Percentiles rank a stretch among this genome's conserved stretches.
Evolutionary conservation across 2,113 vertebrate genomes (phyloP).

Genomic region (Pavo muticus): DNA sequence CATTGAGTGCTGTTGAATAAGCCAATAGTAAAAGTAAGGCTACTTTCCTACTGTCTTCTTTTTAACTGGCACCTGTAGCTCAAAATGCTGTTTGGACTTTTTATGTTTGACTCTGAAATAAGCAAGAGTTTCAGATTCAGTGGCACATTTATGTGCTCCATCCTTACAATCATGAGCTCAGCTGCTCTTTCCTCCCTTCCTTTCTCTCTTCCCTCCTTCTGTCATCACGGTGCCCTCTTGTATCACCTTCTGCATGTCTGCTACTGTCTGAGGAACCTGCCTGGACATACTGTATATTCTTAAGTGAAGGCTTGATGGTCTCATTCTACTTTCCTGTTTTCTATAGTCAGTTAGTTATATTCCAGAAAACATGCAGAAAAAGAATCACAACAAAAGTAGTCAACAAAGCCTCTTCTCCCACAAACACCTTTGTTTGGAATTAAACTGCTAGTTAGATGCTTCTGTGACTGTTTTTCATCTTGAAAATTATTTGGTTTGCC

Average conservation of each 20-base stretch:
- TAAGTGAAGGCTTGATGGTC: neutral
- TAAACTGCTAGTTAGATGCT: neutral
- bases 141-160: neutral
- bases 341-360: neutral
- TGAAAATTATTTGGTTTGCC: neutral
- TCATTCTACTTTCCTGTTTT: neutral
- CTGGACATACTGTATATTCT: neutral
- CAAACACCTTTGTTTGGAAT: neutral
- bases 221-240: neutral
- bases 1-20: neutral
- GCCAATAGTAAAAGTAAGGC: neutral
- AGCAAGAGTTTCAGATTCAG: neutral
- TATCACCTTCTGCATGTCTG: neutral
- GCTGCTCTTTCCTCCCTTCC: neutral
- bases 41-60: neutral
- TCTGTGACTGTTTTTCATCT: neutral
- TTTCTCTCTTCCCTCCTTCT: neutral
- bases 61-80: neutral
- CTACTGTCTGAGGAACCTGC: neutral
- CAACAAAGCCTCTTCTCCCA: neutral
- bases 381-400: neutral
- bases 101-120: neutral
- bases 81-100: neutral
- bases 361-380: neutral
- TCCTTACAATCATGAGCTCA: too few species aligned